Evolutionary conservation across 1,140 invertebrate genomes (phyloP), one percentile per base, ranked within the genome.

Genomic region (Trichonephila clavata): DNA sequence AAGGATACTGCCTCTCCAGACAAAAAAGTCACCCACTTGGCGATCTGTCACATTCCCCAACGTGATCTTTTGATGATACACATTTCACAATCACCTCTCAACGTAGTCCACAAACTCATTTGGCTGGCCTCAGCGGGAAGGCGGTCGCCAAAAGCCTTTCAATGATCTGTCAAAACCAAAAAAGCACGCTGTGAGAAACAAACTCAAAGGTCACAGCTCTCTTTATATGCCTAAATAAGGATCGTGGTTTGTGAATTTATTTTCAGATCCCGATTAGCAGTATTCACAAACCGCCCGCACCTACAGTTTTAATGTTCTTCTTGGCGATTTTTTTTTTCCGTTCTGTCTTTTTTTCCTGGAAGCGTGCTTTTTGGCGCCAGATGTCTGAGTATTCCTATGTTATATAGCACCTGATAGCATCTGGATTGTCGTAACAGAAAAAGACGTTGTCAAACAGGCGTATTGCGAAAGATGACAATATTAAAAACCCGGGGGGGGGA

Each of bases 151-250:
- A 27, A n/a, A 43, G 39, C 63, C 18, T 89, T 89, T 77, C 61
- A 89, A 89, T 89, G 87, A 89, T 65, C 61, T 71, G 63, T 57
- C 87, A 43, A 27, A 89, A 89, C 87, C 87, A n/a, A 68, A 88
- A 71, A 63, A 88, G 32, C 71, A 39, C 6, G 71, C 71, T 13
- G 71, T 13, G 32, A 77, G 71, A 88, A 32, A 71, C 86, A 88
- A 89, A 68, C 20, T 32, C 13, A 71, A 86, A 89, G 87, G 87
- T 89, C 87, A 89, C 87, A 89, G 87, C 39, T 89, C 63, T 50
- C 60, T 89, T 89, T 89, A 71, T 89, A 89, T 89, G 87, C 63
- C 87, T 89, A 89, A 89, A 89, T 89, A 89, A 89, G 87, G 87
- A 13, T 13, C 24, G 39, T n/a, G 63, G 68, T 89, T 89, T 71